Percentiles rank a stretch among this genome's conserved stretches.
Evolutionary conservation across 2,113 vertebrate species (phyloP).

Genomic region (Silurus glanis): DNA sequence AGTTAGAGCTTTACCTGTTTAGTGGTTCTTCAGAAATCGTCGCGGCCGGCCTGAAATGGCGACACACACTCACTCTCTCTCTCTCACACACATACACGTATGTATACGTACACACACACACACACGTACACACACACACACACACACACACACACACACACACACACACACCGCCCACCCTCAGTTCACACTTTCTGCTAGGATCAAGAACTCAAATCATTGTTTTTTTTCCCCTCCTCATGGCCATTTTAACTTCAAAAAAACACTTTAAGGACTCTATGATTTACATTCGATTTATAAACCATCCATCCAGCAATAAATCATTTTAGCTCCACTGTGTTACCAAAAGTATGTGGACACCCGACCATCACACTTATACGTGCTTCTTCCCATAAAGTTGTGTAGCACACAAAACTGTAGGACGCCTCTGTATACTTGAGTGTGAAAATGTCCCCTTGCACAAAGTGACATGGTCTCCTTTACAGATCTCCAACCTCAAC

Average conservation of each 20-base stretch:
- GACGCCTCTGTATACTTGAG: background rate
- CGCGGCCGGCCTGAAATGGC: slow-evolving; percentile 11
- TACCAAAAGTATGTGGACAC: background rate
- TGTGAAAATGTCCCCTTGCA: too few species aligned
- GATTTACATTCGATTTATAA: too few species aligned
- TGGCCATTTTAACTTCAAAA: too few species aligned
- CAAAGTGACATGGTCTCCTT: too few species aligned
- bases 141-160: background rate
- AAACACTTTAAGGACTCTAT: too few species aligned
- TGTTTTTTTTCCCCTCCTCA: too few species aligned
- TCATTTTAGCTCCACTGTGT: too few species aligned
- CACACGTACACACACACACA: background rate
- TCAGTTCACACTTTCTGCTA: background rate
- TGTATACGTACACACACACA: background rate
- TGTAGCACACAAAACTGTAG: background rate
- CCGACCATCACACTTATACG: background rate
- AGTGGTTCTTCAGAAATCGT: background rate
- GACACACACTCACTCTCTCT: background rate
- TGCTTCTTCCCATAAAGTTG: background rate
- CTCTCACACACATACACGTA: background rate
- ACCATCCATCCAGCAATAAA: too few species aligned
- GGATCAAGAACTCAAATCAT: too few species aligned
- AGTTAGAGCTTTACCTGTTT: background rate
- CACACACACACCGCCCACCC: background rate
- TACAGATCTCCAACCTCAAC: background rate